Evolutionary conservation across 2,888 invertebrate genomes (phyloP), one percentile per base, ranked within the genome.

Genomic region (Xestia ashworthii): DNA sequence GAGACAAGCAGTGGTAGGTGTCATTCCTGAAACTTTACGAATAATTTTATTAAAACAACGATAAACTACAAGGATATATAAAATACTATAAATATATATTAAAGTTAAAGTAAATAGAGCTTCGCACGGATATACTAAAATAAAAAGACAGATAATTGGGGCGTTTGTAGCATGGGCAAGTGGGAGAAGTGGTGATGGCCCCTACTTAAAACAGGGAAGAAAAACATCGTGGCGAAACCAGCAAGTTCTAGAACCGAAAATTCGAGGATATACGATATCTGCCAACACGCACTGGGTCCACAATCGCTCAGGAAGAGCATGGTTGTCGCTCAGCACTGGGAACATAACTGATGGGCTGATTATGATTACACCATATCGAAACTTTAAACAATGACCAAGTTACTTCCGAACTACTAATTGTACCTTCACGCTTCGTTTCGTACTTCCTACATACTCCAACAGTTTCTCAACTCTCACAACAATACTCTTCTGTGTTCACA

Each of bases 401-500:
- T 32, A 19, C 44, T 69, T 64, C 9, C 8, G 11, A 55, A 67
- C 41, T 44, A 66, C 44, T 46, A 55, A 41, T 46, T 46, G 55
- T 46, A 74, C 41, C 5, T 12, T n/a, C 50, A 53, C 58, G 46
- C 19, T 67, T 14, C 50, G 38, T 25, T 67, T 48, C n/a, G 22
- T 44, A 5, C 46, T 19, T 67, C 41, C 19, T 32, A 68, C 55
- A 22, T 48, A 41, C 38, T 50, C 38, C 44, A 69, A 64, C 64
- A 58, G 55, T 69, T 16, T 50, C 44, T 48, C 5, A 50, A 69
- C 65, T 75, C 25, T 12, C 55, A 64, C 58, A 38, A 69, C 50
- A 62, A 77, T 65, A 44, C 50, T 9, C 19, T 25, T 55, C 22
- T 53, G 41, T 80, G 67, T 48, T n/a, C 62, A 14, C 55, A 69